phyloP scores from a whole-genome alignment of 2,888 invertebrate genomes.

The Eupithecia dodoneata region DNA sequence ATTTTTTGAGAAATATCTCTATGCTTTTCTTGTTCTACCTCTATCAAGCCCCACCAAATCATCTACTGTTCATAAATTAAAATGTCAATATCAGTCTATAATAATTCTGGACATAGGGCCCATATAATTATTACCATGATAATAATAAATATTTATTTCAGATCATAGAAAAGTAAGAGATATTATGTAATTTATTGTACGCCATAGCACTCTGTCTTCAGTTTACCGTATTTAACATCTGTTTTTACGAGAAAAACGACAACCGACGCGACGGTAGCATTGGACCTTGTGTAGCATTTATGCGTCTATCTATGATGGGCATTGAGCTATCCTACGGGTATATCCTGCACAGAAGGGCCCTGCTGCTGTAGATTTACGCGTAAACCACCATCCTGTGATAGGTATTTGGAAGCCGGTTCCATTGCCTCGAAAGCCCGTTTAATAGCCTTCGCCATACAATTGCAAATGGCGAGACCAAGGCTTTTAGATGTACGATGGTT shows the following conservation, averaged over 20 bases:
- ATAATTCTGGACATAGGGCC: not conserved
- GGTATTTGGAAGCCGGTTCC: too few relatives aligned
- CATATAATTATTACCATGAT: not conserved
- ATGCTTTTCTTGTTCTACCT: not conserved
- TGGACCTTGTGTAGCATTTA: not conserved
- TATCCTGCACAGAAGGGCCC: not conserved
- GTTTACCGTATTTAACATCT: not conserved
- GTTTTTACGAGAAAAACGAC: not conserved
- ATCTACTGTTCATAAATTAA: not conserved
- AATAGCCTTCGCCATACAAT: too few relatives aligned
- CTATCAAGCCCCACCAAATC: not conserved
- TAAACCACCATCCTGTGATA: too few relatives aligned
- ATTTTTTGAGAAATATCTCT: not conserved
- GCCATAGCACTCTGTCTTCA: not conserved
- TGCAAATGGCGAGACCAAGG: too few relatives aligned
- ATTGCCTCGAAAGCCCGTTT: too few relatives aligned
- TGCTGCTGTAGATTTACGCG: too few relatives aligned
- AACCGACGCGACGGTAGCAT: not conserved
- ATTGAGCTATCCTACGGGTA: too few relatives aligned
- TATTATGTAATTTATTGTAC: too few relatives aligned
- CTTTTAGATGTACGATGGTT: too few relatives aligned
- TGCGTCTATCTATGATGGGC: not conserved
- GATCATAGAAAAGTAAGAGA: too few relatives aligned
- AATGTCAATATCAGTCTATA: not conserved
- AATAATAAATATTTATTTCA: too few relatives aligned